Percentiles rank a stretch among this genome's conserved stretches.
Conservation (phyloP, 2,888 invertebrate genomes). For the Trachelus stipa region DNA sequence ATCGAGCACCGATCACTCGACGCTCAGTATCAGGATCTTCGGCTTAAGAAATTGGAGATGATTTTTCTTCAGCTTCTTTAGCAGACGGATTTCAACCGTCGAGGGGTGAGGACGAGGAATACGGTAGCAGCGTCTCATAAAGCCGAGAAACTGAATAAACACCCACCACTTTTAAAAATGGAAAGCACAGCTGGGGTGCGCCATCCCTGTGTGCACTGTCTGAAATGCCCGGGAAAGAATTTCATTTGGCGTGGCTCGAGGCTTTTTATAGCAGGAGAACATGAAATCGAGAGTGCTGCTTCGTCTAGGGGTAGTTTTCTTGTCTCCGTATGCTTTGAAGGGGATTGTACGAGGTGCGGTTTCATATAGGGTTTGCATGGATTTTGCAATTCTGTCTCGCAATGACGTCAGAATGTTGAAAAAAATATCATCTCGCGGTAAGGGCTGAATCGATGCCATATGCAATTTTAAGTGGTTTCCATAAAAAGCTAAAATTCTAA, state of each 20-base stretch:
- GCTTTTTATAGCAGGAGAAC: slow-evolving; percentile 20
- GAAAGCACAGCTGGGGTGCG: not conserved
- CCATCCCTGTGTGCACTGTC: not conserved
- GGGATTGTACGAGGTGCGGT: not conserved
- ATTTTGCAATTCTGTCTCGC: not conserved
- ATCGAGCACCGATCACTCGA: not conserved
- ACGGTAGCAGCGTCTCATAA: slow-evolving; percentile 41
- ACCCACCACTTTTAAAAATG: not conserved
- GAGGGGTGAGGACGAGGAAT: slow-evolving; percentile 46
- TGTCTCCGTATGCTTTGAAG: not conserved
- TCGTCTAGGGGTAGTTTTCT: slow-evolving; percentile 1
- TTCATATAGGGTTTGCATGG: not conserved
- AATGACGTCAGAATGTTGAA: not conserved
- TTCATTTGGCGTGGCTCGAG: slow-evolving; percentile 16
- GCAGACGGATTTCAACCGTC: slow-evolving; percentile 22
- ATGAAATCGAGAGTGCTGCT: not conserved
- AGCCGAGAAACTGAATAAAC: slow-evolving; percentile 36
- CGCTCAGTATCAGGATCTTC: not conserved
- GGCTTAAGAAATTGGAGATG: not conserved
- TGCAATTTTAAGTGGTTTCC: not conserved
- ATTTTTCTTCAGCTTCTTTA: not conserved
- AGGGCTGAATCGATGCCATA: not conserved
- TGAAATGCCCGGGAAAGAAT: not conserved
- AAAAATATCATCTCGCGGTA: not conserved
- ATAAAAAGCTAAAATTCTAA: not conserved